Base-by-base conservation (phyloP, 2,797 vertebrate genomes). In the Linurgus olivaceus region DNA sequence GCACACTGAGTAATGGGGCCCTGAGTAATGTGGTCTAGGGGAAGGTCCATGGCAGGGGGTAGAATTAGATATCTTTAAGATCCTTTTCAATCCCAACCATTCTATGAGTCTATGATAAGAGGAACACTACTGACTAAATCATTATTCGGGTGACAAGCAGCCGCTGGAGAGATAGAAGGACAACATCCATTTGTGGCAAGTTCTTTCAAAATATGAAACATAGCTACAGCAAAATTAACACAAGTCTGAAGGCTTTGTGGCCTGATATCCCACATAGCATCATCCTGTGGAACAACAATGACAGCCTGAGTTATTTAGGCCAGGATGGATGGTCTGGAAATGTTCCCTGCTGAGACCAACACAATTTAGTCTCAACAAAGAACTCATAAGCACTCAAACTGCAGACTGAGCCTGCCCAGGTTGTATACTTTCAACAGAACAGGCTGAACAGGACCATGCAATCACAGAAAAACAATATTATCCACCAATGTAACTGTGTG, bases 221-320 rank as follows among this genome's bases (percentile, higher is more conserved):
- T 5, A 77, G 13, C 33, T 29, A 45, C 3, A 19, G 16, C 4
- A 3, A 79, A 81, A 91, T 25, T 25, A 87, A 62, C 11, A 4
- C 0, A 0, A 68, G 25, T 15, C 47, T 52, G 25, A 92, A 79
- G 11, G 28, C 9, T 85, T 6, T 62, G 57, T 65, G 47, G 10
- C 31, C 33, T 1, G 2, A 54, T 75, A 86, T 17, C 35, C 48
- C 33, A 58, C 0, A 4, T 14, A 54, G 31, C 0, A 0, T 55
- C 67, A 72, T 58, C 21, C 40, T 28, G 31, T 7, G 4, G 35
- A 80, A 18, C 21, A 72, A 21, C 33, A 74, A 11, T 9, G 15
- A 45, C 31, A 84, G 54, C 17, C 66, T 78, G 35, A 80, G 33
- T 42, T 88, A 73, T 10, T 3, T 1, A 78, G 40, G 70, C 38